Base-by-base conservation (phyloP, 1,140 invertebrate genomes). In the Rhyzopertha dominica region DNA sequence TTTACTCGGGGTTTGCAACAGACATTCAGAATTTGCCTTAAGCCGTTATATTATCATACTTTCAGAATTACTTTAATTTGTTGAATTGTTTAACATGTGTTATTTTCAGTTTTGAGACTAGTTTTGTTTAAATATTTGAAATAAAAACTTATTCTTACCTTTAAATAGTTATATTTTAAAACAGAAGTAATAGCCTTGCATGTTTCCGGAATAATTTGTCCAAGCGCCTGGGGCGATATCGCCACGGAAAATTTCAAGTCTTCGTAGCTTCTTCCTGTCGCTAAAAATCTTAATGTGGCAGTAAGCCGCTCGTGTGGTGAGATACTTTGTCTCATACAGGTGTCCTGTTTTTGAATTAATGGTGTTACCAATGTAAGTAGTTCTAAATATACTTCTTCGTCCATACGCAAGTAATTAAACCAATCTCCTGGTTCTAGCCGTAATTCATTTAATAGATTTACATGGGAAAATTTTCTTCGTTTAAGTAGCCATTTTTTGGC, bases 321-420 rank as follows among this genome's bases (percentile, higher is more conserved):
- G 23, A 50, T 47, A 31, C 42, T 43, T 18, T 20, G 28, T 49
- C 43, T 34, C 43, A 46, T 46, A 22, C 23, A 4, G 9, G 36
- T 46, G 20, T 45, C 34, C 40, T 39, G 9, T 40, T 30, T 46
- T 20, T 17, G 12, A 28, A 41, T 46, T 8, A 39, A 25, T 0
- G 48, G 35, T 18, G 36, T 31, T 20, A 50, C 36, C 20, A 50
- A 46, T 14, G 31, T 23, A 13, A 50, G 32, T n/a, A 46, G 36
- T 14, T 45, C 9, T 9, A 28, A 29, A 48, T 57, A 63, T 26
- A 42, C 43, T 19, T 39, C 42, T 45, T 47, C 36, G 31, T 56
- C 47, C 59, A 66, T 66, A 52, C 53, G 34, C 17, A 59, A 47
- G 46, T 63, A 61, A 37, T 59, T 60, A 35, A 32, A 24, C 18